Base-by-base conservation (phyloP, 2,113 vertebrate species). In the Pipra filicauda region DNA sequence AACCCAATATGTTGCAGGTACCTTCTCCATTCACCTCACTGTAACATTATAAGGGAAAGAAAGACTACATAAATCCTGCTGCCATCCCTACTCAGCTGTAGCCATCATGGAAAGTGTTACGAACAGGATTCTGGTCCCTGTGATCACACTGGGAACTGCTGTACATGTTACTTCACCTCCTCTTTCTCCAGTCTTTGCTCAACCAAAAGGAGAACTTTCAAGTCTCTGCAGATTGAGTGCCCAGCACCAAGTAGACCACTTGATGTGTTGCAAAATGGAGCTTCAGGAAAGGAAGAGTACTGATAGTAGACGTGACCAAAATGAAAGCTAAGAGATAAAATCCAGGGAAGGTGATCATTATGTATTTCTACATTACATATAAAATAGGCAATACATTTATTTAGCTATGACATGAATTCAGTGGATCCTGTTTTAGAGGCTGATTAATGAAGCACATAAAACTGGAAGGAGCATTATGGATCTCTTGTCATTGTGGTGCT, bases 41-140 rank as follows among this genome's bases (percentile, higher is more conserved):
- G 16, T 71, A 8, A 46, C 31, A 8, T 0, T 0, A n/a, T 1
- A 24, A 5, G 2, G 4, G 46, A 67, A 74, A 74, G 23, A 58
- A 54, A 78, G 30, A 8, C 18, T 28, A 4, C 1, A 1, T 37
- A 31, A 67, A 20, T 59, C 46, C 54, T 76, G 27, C 35, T 82
- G 28, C 24, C 23, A 14, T 20, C 28, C 20, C 15, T 69, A 11
- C 27, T 88, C 16, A 75, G 18, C 23, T 44, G n/a, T n/a, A n/a
- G 18, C 17, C 16, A 6, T 26, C 0, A 1, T 43, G 59, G 8
- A 41, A 88, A 26, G 6, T 3, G 8, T 46, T n/a, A 49, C 39
- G n/a, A 80, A 23, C 3, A 9, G 59, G 27, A 58, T 7, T 75
- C 27, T 15, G 15, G 30, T n/a, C 23, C 37, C 6, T 7, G 18